Evolutionary conservation across 2,113 vertebrate genomes (phyloP).

Genomic region (Geococcyx californianus): DNA sequence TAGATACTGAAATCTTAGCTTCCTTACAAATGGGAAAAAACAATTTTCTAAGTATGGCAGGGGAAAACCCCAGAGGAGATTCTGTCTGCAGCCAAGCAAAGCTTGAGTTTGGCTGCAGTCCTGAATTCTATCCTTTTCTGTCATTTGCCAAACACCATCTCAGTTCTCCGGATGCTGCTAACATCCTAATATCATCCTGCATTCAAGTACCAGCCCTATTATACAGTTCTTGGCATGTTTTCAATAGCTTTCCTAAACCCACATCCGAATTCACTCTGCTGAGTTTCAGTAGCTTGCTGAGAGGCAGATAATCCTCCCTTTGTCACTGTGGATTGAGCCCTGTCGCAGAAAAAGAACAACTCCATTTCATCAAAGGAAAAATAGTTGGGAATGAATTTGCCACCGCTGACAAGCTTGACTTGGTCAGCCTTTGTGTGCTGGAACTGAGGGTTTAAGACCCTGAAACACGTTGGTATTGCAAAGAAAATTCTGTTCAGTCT

Average conservation of each 20-base stretch:
- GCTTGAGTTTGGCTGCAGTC: background rate
- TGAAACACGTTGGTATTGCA: background rate
- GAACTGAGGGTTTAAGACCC: background rate
- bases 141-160: background rate
- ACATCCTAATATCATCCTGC: background rate
- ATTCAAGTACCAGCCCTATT: background rate
- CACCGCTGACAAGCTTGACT: slow-evolving; percentile 17
- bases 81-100: slow-evolving; percentile 10
- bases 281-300: background rate
- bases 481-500: background rate
- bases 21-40: background rate
- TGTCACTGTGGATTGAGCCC: slow-evolving; percentile 10
- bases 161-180: background rate
- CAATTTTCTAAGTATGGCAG: background rate
- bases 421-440: slow-evolving; percentile 22
- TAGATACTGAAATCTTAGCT: background rate
- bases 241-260: background rate
- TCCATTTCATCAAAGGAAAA: slow-evolving; percentile 12
- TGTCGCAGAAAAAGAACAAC: slow-evolving; percentile 15
- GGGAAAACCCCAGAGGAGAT: background rate
- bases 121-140: background rate
- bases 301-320: slow-evolving; percentile 46
- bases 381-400: background rate
- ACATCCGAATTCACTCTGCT: background rate
- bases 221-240: background rate